phyloP scores from a whole-genome alignment of 2,113 vertebrate species.

The Megalops atlanticus region DNA sequence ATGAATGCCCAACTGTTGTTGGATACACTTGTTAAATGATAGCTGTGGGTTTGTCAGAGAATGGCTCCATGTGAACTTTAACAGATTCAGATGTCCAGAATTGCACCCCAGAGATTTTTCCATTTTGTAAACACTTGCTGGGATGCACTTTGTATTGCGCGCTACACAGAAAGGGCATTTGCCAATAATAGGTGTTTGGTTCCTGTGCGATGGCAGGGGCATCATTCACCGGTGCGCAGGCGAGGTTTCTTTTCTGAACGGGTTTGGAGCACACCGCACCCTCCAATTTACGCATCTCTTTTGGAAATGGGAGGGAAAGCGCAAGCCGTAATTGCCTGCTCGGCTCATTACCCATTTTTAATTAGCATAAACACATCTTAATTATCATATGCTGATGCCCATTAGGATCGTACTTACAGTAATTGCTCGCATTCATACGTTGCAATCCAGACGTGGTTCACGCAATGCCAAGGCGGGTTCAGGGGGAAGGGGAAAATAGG shows the following conservation, averaged over 20 bases:
- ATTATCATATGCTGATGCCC: slow-evolving; percentile 39
- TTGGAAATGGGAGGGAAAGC: slow-evolving; percentile 31
- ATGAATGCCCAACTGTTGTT: too few species aligned
- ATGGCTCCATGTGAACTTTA: too few species aligned
- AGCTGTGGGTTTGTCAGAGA: too few species aligned
- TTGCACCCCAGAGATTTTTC: neutral
- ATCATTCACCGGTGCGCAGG: neutral
- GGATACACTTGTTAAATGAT: too few species aligned
- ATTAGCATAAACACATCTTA: slow-evolving; percentile 47
- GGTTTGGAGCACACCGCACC: neutral
- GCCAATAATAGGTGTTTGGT: neutral
- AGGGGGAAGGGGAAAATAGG: too few species aligned
- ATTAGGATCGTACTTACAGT: slow-evolving; percentile 27
- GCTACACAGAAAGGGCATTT: neutral
- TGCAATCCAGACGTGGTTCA: neutral
- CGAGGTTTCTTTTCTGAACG: neutral
- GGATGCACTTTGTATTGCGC: neutral
- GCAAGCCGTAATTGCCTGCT: slow-evolving; percentile 28
- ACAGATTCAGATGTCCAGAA: too few species aligned
- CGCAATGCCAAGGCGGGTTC: neutral
- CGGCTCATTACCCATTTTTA: slow-evolving; percentile 46
- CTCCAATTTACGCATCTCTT: slow-evolving; percentile 21
- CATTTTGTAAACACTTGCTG: neutral
- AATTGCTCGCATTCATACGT: slow-evolving; percentile 29
- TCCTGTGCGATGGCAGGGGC: neutral